Evolutionary conservation across 2,113 vertebrate genomes (phyloP), one percentile per base, ranked within the genome.

Genomic region (Pterocles gutturalis): DNA sequence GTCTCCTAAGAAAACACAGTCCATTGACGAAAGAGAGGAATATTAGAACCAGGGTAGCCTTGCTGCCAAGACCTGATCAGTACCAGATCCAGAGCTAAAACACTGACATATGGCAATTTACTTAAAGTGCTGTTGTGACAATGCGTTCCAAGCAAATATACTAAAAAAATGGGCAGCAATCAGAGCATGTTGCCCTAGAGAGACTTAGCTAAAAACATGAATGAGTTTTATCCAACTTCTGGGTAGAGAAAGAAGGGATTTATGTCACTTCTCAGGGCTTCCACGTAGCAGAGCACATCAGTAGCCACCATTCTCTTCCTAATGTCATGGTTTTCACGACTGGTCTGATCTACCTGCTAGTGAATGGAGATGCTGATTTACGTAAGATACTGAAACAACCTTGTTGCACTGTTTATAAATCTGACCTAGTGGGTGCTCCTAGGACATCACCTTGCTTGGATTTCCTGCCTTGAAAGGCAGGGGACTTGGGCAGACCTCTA

Each of bases 361-460:
- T 31, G 38, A 82, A 82, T 12, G 33, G 15, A 45, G n/a, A 53
- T 2, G 4, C 17, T 60, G 45, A 45, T 79, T 85, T 61, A 57
- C 29, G 13, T 61, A 75, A 66, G 8, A 19, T 20, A 61, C 2
- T 17, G 31, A 90, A 25, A 77, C 2, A 1, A 62, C 77, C 21
- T 43, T 82, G 5, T 29, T 57, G 16, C 11, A 89, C 5, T 13
- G 62, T 73, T n/a, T 49, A 73, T 26, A 73, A 70, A 77, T 24
- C 10, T 62, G 7, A 51, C 4, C 28, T 8, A 2, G 2, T 2
- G 7, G 20, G 19, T 2, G 4, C 10, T 43, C 7, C 53, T 34
- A 55, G 6, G 45, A 73, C 21, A 73, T 29, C 21, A 86, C 2
- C 3, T 22, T 48, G 16, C 25, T 51, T 83, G 31, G 20, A 79